Percentiles rank a stretch among this genome's conserved stretches.
Conservation (phyloP, 1,140 invertebrate species). For the Drosophila parvula region DNA sequence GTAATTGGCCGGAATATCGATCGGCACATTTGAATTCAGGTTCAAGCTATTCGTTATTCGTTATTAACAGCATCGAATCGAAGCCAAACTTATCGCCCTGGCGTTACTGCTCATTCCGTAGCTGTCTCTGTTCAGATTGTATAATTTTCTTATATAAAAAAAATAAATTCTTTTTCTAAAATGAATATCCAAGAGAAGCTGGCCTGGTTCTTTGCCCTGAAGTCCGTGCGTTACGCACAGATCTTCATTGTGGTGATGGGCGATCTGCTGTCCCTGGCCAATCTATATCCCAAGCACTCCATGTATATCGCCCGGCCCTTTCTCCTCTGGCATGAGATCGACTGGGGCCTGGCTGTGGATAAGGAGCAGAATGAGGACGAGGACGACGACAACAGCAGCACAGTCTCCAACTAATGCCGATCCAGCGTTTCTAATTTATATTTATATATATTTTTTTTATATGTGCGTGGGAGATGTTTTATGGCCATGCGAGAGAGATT, state of each 20-base stretch:
- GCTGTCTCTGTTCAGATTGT: slow-evolving; percentile 8
- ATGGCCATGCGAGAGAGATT: slow-evolving; percentile 29
- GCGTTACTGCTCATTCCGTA: slow-evolving; percentile 26
- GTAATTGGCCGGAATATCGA: slow-evolving; percentile 50
- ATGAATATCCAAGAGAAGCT: slow-evolving; percentile 25
- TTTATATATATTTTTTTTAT: slow-evolving; percentile 15
- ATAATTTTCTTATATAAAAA: too few species aligned
- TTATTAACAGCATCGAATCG: slow-evolving; percentile 14
- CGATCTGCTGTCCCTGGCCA: slow-evolving; percentile 47
- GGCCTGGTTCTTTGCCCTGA: slow-evolving; percentile 26
- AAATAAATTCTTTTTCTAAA: too few species aligned
- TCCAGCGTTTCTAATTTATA: slow-evolving; percentile 17
- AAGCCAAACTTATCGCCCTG: slow-evolving; percentile 20
- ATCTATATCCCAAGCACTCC: slow-evolving; percentile 49
- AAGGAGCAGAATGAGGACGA: not conserved
- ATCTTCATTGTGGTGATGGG: slow-evolving; percentile 39
- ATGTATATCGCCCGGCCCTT: slow-evolving; percentile 47
- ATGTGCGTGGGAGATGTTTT: slow-evolving; percentile 51
- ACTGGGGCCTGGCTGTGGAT: not conserved
- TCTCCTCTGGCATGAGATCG: slow-evolving; percentile 31
- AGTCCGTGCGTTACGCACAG: slow-evolving; percentile 28
- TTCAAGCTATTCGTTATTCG: slow-evolving; percentile 27
- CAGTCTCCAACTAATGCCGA: not conserved
- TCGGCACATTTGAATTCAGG: slow-evolving; percentile 46
- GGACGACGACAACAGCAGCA: not conserved